These are phyloP conservation scores for Panthera leo DNA, from an alignment of 2,113 vertebrate species.

Conservation along the genomic window DNA sequence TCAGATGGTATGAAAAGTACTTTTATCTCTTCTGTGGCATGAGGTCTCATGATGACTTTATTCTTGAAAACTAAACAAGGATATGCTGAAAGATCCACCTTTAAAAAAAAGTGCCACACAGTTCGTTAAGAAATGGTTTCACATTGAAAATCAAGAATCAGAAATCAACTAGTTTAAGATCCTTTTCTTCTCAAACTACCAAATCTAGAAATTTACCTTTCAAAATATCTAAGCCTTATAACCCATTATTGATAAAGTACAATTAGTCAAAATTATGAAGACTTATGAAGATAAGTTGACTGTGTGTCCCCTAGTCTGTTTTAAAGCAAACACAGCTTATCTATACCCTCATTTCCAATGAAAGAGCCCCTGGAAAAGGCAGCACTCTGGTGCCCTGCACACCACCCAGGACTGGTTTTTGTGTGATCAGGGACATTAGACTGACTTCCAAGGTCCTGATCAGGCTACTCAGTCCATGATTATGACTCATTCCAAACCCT, in stretches of 20 bases:
- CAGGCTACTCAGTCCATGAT: not conserved
- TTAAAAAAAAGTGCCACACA: conserved; percentile 61
- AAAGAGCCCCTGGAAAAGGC: not conserved
- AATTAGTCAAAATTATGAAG: not conserved
- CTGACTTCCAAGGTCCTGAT: not conserved
- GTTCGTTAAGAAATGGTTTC: conserved; percentile 7
- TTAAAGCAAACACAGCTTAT: not conserved
- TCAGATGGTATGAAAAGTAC: conserved; percentile 92
- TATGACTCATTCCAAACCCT: not conserved
- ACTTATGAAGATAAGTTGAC: not conserved
- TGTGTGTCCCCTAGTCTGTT: not conserved
- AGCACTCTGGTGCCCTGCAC: not conserved
- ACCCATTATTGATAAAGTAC: not conserved
- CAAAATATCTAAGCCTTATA: not conserved
- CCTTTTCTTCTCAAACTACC: not conserved
- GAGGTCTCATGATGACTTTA: conserved; percentile 93
- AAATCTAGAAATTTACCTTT: not conserved
- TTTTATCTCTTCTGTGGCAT: conserved; percentile 93
- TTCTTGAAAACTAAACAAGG: conserved; percentile 97
- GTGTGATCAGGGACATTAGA: not conserved
- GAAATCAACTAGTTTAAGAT: not conserved
- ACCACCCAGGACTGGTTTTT: not conserved
- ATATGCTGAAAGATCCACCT: conserved; percentile 90
- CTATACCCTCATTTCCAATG: not conserved
- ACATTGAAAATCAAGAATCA: conserved; percentile 19